phyloP scores from a whole-genome alignment of 2,797 vertebrate species.

The Mormyrops attenuatus region DNA sequence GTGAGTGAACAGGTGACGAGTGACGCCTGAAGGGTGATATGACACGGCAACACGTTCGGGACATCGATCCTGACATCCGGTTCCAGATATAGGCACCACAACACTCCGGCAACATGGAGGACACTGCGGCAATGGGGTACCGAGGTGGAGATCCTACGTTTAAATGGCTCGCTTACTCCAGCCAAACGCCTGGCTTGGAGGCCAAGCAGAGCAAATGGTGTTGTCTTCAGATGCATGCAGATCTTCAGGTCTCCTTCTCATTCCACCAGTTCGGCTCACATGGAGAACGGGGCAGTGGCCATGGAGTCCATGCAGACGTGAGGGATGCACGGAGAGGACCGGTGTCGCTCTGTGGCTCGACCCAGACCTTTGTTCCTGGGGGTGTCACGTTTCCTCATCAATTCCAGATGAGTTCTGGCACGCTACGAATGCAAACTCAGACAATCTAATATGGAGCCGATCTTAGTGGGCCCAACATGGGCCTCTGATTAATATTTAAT shows the following conservation, averaged over 20 bases:
- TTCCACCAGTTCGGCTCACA: neutral
- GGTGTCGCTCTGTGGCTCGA: neutral
- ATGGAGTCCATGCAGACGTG: neutral
- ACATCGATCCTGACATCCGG: neutral
- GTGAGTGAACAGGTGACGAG: neutral
- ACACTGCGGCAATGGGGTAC: neutral
- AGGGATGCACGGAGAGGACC: neutral
- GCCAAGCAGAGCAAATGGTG: neutral
- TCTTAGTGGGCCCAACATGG: neutral
- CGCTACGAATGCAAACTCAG: neutral
- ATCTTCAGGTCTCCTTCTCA: neutral
- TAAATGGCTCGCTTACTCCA: neutral
- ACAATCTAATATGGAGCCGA: slow-evolving; percentile 3
- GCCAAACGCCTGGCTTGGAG: neutral
- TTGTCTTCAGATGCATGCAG: neutral
- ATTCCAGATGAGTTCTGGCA: slow-evolving; percentile 8
- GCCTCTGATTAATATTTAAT: slow-evolving; percentile 13
- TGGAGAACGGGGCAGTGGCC: neutral
- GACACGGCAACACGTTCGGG: neutral
- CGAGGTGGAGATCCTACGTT: neutral
- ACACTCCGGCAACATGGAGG: neutral
- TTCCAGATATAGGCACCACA: neutral
- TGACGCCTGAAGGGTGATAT: neutral
- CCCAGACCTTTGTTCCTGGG: neutral
- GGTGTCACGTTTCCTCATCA: slow-evolving; percentile 19